Evolutionary conservation across 1,140 invertebrate genomes (phyloP).

Genomic region (Lithobius niger): DNA sequence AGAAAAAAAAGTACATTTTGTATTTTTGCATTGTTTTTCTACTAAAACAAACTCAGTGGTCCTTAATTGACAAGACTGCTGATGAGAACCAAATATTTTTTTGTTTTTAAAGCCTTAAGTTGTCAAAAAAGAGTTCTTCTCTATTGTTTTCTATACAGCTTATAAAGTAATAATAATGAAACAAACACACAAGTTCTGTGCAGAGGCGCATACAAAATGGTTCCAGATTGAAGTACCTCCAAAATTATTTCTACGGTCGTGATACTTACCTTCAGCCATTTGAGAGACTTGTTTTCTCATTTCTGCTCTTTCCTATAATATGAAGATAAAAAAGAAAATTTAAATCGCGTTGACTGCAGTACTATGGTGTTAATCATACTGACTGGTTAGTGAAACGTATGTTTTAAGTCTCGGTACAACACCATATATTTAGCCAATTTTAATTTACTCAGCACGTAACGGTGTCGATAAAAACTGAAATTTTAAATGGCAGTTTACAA

Average conservation of each 20-base stretch:
- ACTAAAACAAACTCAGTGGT: too few relatives aligned
- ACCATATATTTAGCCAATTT: too few relatives aligned
- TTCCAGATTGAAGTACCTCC: slow-evolving; percentile 12
- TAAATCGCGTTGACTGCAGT: slow-evolving; percentile 1
- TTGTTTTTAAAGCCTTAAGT: too few relatives aligned
- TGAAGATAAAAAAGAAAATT: slow-evolving; percentile 16
- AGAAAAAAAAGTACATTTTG: too few relatives aligned
- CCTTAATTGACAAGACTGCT: slow-evolving; percentile 8
- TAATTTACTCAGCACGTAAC: background rate
- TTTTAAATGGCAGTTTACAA: too few relatives aligned
- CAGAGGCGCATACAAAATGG: background rate
- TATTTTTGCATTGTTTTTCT: too few relatives aligned
- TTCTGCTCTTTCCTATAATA: slow-evolving; percentile 75
- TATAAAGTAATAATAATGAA: background rate
- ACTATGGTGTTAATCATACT: background rate
- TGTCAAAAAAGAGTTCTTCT: slow-evolving; percentile 2
- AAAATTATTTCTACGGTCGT: slow-evolving; percentile 8
- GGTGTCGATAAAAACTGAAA: background rate
- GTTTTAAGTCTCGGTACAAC: background rate
- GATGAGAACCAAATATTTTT: too few relatives aligned
- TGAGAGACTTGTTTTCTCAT: slow-evolving; percentile 86
- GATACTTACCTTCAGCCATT: slow-evolving; percentile 44
- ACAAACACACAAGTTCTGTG: background rate
- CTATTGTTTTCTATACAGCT: slow-evolving; percentile 1
- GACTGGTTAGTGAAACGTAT: background rate